Evolutionary conservation across 37 sponge, comb jelly and placozoan species (phyloP).

Genomic region (Dysidea cf. avara): DNA sequence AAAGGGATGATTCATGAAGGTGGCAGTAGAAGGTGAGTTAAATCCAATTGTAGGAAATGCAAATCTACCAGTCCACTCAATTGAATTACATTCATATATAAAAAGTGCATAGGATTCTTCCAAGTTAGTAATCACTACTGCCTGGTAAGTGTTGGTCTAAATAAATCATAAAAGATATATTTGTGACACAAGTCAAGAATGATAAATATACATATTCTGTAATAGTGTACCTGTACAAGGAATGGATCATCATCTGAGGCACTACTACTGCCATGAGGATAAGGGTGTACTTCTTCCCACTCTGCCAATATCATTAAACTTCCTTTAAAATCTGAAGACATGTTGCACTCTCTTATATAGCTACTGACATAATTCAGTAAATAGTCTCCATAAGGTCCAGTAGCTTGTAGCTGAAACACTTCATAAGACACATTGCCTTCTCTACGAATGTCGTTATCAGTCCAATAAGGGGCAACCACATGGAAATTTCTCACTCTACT

Average conservation of each 20-base stretch:
- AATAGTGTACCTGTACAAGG: not conserved
- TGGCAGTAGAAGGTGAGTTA: slow-evolving; percentile 11
- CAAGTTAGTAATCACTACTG: slow-evolving; percentile 23
- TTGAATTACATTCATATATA: slow-evolving; percentile 19
- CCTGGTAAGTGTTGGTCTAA: slow-evolving; percentile 33
- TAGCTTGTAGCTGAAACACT: slow-evolving; percentile 8
- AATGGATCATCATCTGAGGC: too few species aligned
- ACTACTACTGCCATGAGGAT: too few species aligned
- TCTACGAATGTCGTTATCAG: slow-evolving; percentile 48
- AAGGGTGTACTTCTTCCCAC: slow-evolving; percentile 17
- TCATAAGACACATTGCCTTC: slow-evolving; percentile 47
- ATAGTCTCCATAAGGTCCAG: not conserved
- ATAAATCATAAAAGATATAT: too few species aligned
- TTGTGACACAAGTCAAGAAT: too few species aligned
- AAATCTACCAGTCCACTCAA: slow-evolving; percentile 15
- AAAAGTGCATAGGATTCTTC: slow-evolving; percentile 23
- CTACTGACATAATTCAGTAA: slow-evolving; percentile 8
- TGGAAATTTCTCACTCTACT: not conserved
- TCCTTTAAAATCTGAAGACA: slow-evolving; percentile 15
- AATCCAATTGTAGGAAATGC: slow-evolving; percentile 20
- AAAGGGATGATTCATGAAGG: slow-evolving; percentile 34
- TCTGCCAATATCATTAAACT: slow-evolving; percentile 51
- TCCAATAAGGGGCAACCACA: slow-evolving; percentile 74
- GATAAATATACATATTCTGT: not conserved
- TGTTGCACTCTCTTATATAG: not conserved